Base-by-base conservation (phyloP, 2,888 invertebrate genomes). In the Conomelus anceps region DNA sequence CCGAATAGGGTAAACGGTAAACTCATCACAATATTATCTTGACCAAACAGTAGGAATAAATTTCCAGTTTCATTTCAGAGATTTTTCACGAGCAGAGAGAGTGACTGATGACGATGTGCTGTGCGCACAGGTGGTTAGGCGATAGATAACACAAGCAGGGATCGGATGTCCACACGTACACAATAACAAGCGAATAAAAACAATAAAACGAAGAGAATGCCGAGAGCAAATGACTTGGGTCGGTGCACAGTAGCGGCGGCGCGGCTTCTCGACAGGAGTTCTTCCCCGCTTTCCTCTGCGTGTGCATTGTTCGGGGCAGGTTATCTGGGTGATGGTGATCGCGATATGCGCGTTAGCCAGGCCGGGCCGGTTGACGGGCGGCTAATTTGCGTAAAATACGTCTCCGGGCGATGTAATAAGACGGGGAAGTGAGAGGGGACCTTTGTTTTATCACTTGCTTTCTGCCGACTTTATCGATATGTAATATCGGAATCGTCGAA, bases 381-480 rank as follows among this genome's bases (percentile, higher is more conserved):
- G 89, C 89, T 88, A 89, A 89, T 89, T 89, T 89, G 89, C 89
- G 89, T 89, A 89, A 84, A 84, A 84, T 85, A 88, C 88, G 88
- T 88, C 89, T 89, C 86, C 63, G n/a, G 63, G 63, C 63, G n/a
- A n/a, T 63, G 9, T 34, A 34, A 34, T 9, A n/a, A 4, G 63
- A 63, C n/a, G n/a, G 63, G 63, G 63, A 1, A n/a, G n/a, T n/a
- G n/a, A n/a, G n/a, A 1, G 63, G 63, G 63, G 63, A 86, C 89
- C 89, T 89, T 89, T 89, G 89, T 89, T 89, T 89, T 89, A 89
- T 89, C 89, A 86, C 89, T 86, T 86, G 34, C 84, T 89, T 34
- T 89, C 89, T 89, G 63, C 63, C 63, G 63, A 63, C 63, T 63
- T 63, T 63, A 63, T 63, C 63, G 63, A 63, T 63, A 63, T 63